Evolutionary conservation across 2,888 invertebrate species (phyloP), one percentile per base, ranked within the genome.

Genomic region (Hydrotaea diabolus): DNA sequence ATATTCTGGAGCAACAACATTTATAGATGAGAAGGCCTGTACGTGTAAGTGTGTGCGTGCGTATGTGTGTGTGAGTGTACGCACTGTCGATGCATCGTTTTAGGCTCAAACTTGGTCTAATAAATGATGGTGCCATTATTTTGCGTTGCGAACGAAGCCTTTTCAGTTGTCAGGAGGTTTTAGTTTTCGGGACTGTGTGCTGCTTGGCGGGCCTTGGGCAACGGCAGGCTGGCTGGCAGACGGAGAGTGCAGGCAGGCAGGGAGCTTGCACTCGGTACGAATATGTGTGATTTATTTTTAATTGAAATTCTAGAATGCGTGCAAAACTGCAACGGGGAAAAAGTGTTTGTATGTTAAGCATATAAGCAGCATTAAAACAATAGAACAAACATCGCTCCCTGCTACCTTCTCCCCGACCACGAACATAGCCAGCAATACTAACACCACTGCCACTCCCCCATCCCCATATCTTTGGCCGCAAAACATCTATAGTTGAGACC

Each of bases 221-320:
- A 78, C 62, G 85, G 46, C 21, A 59, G 21, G 71, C 21, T 21
- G 15, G 46, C 11, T 0, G 13, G 46, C 26, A 5, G 0, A 53
- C 72, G 19, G 7, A n/a, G n/a, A n/a, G n/a, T n/a, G 31, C 31
- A 31, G 31, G 31, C 31, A 31, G 31, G 31, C 31, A 31, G 31
- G 55, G 59, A 21, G 19, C 21, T 2, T 31, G 21, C 9, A 21
- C 57, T 31, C 57, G 87, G 85, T 87, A 39, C 84, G 90, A 90
- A 90, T 89, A 89, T 91, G 90, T 91, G 92, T 91, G 92, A 91
- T 92, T 92, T 91, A 91, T 91, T 91, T 91, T 91, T 91, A 91
- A 91, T 91, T 92, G 91, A 92, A 91, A 91, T 91, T 92, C 91
- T 91, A 92, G 91, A 91, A 91, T 91, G 91, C 91, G 91, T 90